Evolutionary conservation across 2,888 invertebrate species (phyloP), one percentile per base, ranked within the genome.

Genomic region (Hydroisotoma schaefferi): DNA sequence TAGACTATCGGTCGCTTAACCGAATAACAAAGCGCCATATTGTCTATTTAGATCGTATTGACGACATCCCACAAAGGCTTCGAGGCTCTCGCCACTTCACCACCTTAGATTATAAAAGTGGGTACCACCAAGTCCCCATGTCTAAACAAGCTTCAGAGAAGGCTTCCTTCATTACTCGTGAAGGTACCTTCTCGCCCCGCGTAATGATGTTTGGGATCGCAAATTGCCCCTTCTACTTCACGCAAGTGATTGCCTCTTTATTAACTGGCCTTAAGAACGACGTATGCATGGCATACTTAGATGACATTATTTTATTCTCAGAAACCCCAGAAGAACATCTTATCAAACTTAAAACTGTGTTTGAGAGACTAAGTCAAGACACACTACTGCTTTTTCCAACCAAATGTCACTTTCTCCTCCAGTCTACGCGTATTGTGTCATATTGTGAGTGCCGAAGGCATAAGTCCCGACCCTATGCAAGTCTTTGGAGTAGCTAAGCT

Each of bases 71-170:
- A 4, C 20, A 49, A 6, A 10, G 29, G 27, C n/a, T 29, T 4
- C 20, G 29, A 23, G 27, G 27, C 6, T n/a, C 5, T 18, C 5
- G 15, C 4, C 18, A n/a, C 18, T 49, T 49, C 20, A n/a, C 49
- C 20, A 28, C 4, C 5, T 28, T 26, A 4, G 49, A 49, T 29
- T 28, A 28, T 26, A 8, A 6, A 5, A n/a, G n/a, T 15, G 49
- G 49, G 6, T 49, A 49, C 29, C 28, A 28, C 28, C 27, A 49
- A 28, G 20, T 49, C 15, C 28, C 28, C 18, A 23, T 49, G 25
- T 22, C 49, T 27, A 20, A 49, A 10, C 28, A 27, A 8, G 49
- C 49, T 10, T 29, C 26, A 28, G 29, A 28, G 49, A 49, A 49
- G 20, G 49, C 49, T 15, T 6, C 43, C 6, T n/a, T 43, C 43